Base-by-base conservation (phyloP, 1,140 invertebrate genomes). In the Brachionus calyciflorus region DNA sequence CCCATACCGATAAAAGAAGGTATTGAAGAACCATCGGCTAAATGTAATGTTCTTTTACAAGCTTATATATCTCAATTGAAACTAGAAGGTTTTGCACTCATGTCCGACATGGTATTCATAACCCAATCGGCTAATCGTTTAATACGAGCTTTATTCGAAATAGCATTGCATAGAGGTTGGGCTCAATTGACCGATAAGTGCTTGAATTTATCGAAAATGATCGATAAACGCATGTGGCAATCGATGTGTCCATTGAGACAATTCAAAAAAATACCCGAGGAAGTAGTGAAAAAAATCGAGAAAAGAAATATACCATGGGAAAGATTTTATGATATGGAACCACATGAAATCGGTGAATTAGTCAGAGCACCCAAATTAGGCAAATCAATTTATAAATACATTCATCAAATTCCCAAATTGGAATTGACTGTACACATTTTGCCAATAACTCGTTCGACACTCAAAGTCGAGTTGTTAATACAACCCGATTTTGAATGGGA, bases 401-500 rank as follows among this genome's bases (percentile, higher is more conserved):
- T 99, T 17, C 94, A 97, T 85, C 94, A 96, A 83, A 96, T 98
- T 81, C 95, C 96, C 0, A 96, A 96, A 84, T 82, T 98, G 37
- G 93, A 96, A 81, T 84, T 99, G 0, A 91, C 93, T 0, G 96
- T 94, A 0, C 94, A 97, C 81, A 95, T 98, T 80, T 94, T 99
- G 83, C 97, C 97, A 0, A 96, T 99, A 51, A 99, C 96, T 0
- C 86, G 96, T 75, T 93, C 94, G 7, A 97, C 94, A 0, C 83
- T 98, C 0, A 87, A 93, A 75, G 93, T 99, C 1, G 96, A 99
- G 84, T 86, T 99, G 1, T 98, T 94, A 0, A 94, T 99, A n/a
- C 96, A 94, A 0, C 95, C 97, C 0, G 96, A 99, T 85, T 99
- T 99, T 84, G 92, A 97, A 81, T 99, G 97, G 96, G 96, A 99